Percentiles rank a stretch among this genome's conserved stretches.
These are phyloP conservation scores for Spea multiplicata DNA, from an alignment of 2,113 vertebrate genomes.

Conservation along the genomic window DNA sequence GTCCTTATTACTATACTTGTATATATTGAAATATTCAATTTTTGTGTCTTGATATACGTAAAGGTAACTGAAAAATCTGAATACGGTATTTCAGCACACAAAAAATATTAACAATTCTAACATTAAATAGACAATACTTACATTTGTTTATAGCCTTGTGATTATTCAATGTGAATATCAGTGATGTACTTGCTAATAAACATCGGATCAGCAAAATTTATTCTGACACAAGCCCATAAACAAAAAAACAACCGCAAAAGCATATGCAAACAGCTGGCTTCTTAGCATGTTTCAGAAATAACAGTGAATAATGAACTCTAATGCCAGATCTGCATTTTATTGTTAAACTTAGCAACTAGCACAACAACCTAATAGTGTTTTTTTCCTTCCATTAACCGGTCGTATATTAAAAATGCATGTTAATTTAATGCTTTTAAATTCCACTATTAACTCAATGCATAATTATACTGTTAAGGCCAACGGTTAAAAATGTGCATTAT, in stretches of 20 bases:
- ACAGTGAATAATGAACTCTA: background rate
- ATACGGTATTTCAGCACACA: too few relatives aligned
- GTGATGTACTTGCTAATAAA: too few relatives aligned
- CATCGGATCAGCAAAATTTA: too few relatives aligned
- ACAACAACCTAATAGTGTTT: background rate
- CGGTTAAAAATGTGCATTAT: constrained; percentile 23
- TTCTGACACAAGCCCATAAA: too few relatives aligned
- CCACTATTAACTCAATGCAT: constrained; percentile 6
- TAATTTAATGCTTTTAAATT: constrained; percentile 17
- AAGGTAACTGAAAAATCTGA: too few relatives aligned
- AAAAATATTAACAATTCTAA: too few relatives aligned
- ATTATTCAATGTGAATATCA: too few relatives aligned
- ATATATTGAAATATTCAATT: too few relatives aligned
- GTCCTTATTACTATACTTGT: too few relatives aligned
- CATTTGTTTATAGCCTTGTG: too few relatives aligned
- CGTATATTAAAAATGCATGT: constrained; percentile 9
- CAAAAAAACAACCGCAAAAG: background rate
- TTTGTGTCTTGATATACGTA: too few relatives aligned
- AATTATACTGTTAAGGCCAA: constrained; percentile 4
- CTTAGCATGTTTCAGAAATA: background rate
- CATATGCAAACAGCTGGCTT: background rate
- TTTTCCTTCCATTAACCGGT: background rate
- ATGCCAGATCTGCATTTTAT: background rate
- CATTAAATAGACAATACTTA: too few relatives aligned
- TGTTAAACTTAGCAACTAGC: background rate